Percentiles rank a stretch among this genome's conserved stretches.
phyloP scores from a whole-genome alignment of 2,113 vertebrate species.

The Petaurus breviceps region DNA sequence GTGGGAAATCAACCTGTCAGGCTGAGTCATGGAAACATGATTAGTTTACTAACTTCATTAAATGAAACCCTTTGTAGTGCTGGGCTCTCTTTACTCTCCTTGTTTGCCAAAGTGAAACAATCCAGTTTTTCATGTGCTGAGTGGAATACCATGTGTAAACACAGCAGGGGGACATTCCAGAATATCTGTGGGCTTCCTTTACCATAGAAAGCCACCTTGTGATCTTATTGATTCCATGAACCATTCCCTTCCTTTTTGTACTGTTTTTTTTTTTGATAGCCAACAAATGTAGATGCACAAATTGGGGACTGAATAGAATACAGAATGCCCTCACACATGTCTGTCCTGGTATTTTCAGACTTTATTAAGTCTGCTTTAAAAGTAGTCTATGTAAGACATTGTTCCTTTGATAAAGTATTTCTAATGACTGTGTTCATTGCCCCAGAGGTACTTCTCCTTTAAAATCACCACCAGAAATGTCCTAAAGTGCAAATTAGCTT shows the following conservation, averaged over 20 bases:
- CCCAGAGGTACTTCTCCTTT: constrained; percentile 22
- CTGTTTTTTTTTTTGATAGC: constrained; percentile 26
- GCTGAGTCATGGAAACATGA: constrained; percentile 82
- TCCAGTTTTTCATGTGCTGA: constrained; percentile 85
- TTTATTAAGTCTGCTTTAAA: constrained; percentile 38
- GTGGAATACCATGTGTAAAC: constrained; percentile 91
- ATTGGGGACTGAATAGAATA: constrained; percentile 22
- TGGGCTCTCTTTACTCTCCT: constrained; percentile 74
- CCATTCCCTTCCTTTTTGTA: constrained; percentile 31
- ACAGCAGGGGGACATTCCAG: constrained; percentile 93
- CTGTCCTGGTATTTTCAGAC: constrained; percentile 24
- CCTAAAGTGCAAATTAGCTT: constrained; percentile 29
- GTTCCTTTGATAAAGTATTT: background rate
- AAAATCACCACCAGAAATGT: constrained; percentile 23
- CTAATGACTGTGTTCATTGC: background rate
- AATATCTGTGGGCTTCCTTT: constrained; percentile 87
- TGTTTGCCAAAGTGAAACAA: constrained; percentile 81
- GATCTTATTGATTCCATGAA: constrained; percentile 64
- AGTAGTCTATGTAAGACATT: constrained; percentile 14
- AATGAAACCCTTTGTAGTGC: constrained; percentile 77
- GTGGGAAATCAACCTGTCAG: constrained; percentile 84
- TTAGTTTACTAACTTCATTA: constrained; percentile 85
- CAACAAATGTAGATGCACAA: background rate
- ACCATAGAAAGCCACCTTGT: constrained; percentile 83
- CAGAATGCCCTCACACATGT: background rate